Base-by-base conservation (phyloP, 2,113 vertebrate species). In the Petaurus breviceps region DNA sequence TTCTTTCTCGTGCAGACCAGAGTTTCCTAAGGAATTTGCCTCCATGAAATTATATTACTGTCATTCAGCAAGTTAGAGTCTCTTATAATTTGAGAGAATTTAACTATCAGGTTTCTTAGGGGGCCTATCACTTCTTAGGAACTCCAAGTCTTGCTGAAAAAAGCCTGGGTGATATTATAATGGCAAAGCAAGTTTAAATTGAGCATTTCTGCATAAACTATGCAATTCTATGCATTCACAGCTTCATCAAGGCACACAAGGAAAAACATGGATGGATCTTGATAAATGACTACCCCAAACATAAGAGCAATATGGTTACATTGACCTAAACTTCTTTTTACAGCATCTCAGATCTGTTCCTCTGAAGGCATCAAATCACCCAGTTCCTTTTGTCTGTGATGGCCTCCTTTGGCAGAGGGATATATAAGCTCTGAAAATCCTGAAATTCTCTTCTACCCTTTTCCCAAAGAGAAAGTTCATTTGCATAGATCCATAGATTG, bases 241-340 rank as follows among this genome's bases (percentile, higher is more conserved):
- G 90, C 31, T 96, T 94, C 90, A 92, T 55, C 92, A 89, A 93
- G 47, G 55, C 22, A n/a, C 95, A 55, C 2, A 31, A 94, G 91
- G 12, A 47, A n/a, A 90, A 37, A 5, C 50, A 90, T 19, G 51
- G 89, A 94, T 47, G 28, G 23, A 92, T 46, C 94, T 43, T 31
- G 16, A 26, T 6, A 52, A 95, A 90, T 37, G 16, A 90, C 51
- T 49, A 92, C 0, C 47, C 8, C 24, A 94, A 68, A 94, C 3
- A 93, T 92, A 96, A 57, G 55, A 55, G 94, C 57, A 96, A 92
- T 94, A 89, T 77, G 53, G 57, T 1, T 54, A 12, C 19, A 53
- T 68, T 26, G 92, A 94, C 90, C 90, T 92, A 54, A 93, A 50
- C 55, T 28, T 93, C 92, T 91, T 95, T 89, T 90, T 47, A 92